Evolutionary conservation across 2,113 vertebrate species (phyloP).

Genomic region (Eira barbara): DNA sequence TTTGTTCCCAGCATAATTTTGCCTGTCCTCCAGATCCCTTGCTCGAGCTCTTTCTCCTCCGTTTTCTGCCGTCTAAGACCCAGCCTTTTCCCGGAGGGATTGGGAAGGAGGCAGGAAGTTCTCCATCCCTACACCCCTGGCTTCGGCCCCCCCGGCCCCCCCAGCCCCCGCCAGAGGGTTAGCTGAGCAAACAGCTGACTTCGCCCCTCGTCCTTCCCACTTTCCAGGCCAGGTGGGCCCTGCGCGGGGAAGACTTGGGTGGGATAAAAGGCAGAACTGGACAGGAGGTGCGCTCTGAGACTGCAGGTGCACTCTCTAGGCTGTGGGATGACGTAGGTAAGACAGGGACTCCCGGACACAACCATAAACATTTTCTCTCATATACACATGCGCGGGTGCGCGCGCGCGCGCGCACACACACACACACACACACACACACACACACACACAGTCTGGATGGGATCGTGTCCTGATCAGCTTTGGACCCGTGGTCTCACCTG

Average conservation of each 20-base stretch:
- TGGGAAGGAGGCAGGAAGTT: not conserved
- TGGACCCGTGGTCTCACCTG: not conserved
- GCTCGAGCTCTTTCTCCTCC: not conserved
- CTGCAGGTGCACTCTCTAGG: not conserved
- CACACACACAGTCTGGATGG: too few species aligned
- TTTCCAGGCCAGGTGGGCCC: not conserved
- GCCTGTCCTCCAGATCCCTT: not conserved
- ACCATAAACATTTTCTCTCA: too few species aligned
- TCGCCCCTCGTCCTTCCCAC: not conserved
- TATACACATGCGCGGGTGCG: not conserved
- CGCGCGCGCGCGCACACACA: not conserved
- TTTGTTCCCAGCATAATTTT: conserved; percentile 54
- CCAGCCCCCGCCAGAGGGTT: not conserved
- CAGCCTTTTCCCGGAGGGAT: not conserved
- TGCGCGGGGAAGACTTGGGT: not conserved
- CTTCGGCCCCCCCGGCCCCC: accelerated
- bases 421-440: too few species aligned
- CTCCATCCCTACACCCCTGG: not conserved
- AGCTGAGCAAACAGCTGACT: not conserved
- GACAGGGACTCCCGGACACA: not conserved
- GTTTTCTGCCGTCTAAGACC: not conserved
- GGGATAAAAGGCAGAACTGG: not conserved
- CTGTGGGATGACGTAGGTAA: not conserved
- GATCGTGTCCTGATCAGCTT: not conserved
- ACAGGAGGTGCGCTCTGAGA: not conserved